phyloP scores from a whole-genome alignment of 2,888 invertebrate genomes.

The Eupeodes latifasciatus region DNA sequence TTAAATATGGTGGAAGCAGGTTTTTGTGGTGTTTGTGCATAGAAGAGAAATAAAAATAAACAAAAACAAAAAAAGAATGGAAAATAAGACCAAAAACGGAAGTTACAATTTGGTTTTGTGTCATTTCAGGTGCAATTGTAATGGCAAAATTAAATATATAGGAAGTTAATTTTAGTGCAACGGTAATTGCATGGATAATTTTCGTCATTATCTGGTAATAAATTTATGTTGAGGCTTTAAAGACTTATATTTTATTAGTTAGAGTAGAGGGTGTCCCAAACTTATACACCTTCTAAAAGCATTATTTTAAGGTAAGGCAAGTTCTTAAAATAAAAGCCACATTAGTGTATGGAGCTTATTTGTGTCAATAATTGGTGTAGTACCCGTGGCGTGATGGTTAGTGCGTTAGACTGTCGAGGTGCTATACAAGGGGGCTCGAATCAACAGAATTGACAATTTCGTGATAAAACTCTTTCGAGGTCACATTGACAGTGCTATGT shows the following conservation, averaged over 20 bases:
- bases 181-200: constrained; percentile 50
- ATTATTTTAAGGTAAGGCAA: too few relatives aligned
- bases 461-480: too few relatives aligned
- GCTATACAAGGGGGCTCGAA: too few relatives aligned
- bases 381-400: too few relatives aligned
- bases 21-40: not conserved
- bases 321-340: too few relatives aligned
- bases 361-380: not conserved
- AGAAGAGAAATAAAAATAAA: not conserved
- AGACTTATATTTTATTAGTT: not conserved
- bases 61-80: not conserved
- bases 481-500: too few relatives aligned
- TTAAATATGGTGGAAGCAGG: constrained; percentile 37
- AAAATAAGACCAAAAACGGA: not conserved
- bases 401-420: too few relatives aligned
- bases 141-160: constrained; percentile 6
- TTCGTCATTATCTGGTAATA: not conserved
- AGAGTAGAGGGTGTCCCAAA: too few relatives aligned
- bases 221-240: not conserved
- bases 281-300: too few relatives aligned
- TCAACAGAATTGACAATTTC: too few relatives aligned
- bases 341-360: not conserved
- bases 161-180: constrained; percentile 21
- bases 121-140: constrained; percentile 50
- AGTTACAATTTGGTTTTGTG: constrained; percentile 41